A percentile compares a stretch with the other conserved stretches of the same genome.
These are phyloP conservation scores for Monomorium pharaonis DNA, from an alignment of 1,140 invertebrate genomes.

Conservation along the genomic window DNA sequence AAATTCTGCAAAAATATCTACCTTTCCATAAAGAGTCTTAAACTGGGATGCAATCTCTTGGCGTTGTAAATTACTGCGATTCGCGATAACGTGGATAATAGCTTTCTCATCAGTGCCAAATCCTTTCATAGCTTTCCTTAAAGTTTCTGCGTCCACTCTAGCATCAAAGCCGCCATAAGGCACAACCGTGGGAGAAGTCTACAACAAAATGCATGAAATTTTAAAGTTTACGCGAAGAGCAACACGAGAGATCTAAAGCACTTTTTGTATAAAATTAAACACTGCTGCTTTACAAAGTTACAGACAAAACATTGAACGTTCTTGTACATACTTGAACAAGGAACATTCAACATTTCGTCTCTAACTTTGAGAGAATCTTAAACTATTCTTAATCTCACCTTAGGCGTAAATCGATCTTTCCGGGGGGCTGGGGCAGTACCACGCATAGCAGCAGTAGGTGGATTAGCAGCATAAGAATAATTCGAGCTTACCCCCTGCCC, in stretches of 20 bases:
- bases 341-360: background rate
- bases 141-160: constrained; percentile 90
- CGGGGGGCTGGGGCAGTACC: constrained; percentile 74
- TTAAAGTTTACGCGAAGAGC: background rate
- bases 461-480: constrained; percentile 69
- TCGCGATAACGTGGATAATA: constrained; percentile 92
- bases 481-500: constrained; percentile 76
- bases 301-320: no score
- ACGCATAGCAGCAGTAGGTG: constrained; percentile 27
- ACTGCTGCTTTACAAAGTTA: background rate
- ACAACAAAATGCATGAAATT: constrained; percentile 72
- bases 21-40: constrained; percentile 94
- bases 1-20: constrained; percentile 76
- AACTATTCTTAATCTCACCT: constrained; percentile 76
- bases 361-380: constrained; percentile 6
- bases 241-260: no score
- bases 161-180: constrained; percentile 88
- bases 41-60: constrained; percentile 90
- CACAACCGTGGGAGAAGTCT: constrained; percentile 88
- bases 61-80: constrained; percentile 91
- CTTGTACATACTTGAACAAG: background rate
- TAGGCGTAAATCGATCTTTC: constrained; percentile 68
- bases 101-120: constrained; percentile 94
- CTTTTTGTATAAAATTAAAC: background rate
- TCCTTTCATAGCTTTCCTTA: constrained; percentile 95